These are phyloP conservation scores for Anticlea derivata DNA, from an alignment of 2,888 invertebrate genomes.

Conservation along the genomic window DNA sequence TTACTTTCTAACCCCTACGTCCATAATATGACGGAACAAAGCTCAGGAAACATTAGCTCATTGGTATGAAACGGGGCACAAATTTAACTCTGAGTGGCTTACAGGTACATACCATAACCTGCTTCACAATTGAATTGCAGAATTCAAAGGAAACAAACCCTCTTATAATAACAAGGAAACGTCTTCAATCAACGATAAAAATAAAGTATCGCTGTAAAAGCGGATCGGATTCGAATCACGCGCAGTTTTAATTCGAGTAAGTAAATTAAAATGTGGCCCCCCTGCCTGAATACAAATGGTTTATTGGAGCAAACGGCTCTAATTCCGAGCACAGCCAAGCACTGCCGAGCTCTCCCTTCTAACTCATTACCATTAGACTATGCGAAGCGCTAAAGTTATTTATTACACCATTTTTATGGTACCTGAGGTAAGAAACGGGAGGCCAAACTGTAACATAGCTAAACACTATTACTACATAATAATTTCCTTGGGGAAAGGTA, in stretches of 20 bases:
- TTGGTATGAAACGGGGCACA: too few species aligned
- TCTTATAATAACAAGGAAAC: conserved; percentile 57
- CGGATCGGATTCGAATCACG: conserved; percentile 76
- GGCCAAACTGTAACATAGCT: too few species aligned
- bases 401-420: conserved; percentile 47
- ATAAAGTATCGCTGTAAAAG: conserved; percentile 69
- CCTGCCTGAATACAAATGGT: conserved; percentile 79
- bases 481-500: too few species aligned
- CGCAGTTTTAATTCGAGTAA: conserved; percentile 80
- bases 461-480: too few species aligned
- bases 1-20: too few species aligned
- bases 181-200: conserved; percentile 79
- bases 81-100: neutral
- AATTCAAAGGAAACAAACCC: conserved; percentile 42
- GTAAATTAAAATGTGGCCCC: conserved; percentile 82
- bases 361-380: conserved; percentile 73
- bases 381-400: conserved; percentile 62
- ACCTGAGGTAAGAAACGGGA: neutral
- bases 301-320: conserved; percentile 69
- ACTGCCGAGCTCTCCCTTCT: conserved; percentile 51
- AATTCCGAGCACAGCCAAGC: conserved; percentile 60
- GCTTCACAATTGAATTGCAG: neutral
- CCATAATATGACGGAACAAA: too few species aligned
- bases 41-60: too few species aligned
- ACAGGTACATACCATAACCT: neutral